Percentiles rank a stretch among this genome's conserved stretches.
phyloP scores from a whole-genome alignment of 1,140 invertebrate species.

The Pectinophora gossypiella region DNA sequence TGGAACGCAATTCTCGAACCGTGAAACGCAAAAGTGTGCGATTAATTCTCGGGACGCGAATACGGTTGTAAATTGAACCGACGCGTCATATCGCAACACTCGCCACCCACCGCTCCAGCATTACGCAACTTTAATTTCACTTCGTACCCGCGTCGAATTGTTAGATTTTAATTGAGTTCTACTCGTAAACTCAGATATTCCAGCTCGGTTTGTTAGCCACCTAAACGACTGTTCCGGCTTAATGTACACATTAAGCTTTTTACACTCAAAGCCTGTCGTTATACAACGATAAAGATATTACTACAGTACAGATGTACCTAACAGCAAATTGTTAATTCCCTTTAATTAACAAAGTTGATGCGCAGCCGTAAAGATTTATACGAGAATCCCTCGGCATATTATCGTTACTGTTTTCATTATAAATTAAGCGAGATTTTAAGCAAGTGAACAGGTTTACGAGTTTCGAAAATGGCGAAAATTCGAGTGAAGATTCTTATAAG shows the following conservation, averaged over 20 bases:
- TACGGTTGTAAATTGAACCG: too few relatives aligned
- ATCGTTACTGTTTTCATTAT: slow-evolving; percentile 55
- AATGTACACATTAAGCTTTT: slow-evolving; percentile 50
- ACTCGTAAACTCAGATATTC: slow-evolving; percentile 43
- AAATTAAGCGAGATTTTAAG: slow-evolving; percentile 44
- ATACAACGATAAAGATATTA: slow-evolving; percentile 62
- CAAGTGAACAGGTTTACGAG: slow-evolving; percentile 3
- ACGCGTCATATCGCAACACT: too few relatives aligned
- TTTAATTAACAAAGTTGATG: slow-evolving; percentile 49
- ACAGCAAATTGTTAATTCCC: slow-evolving; percentile 60
- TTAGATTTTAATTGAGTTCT: slow-evolving; percentile 55
- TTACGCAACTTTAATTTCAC: slow-evolving; percentile 59
- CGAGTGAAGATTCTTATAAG: too few relatives aligned
- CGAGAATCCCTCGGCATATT: slow-evolving; percentile 36
- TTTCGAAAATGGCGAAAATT: not conserved
- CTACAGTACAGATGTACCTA: slow-evolving; percentile 46
- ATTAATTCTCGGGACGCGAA: too few relatives aligned
- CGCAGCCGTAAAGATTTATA: slow-evolving; percentile 55
- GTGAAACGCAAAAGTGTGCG: too few relatives aligned
- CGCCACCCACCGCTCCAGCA: not conserved
- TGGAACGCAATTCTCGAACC: too few relatives aligned
- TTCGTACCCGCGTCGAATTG: slow-evolving; percentile 45
- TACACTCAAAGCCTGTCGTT: slow-evolving; percentile 42
- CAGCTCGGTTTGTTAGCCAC: slow-evolving; percentile 53
- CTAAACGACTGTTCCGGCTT: slow-evolving; percentile 42